Evolutionary conservation across 1,140 invertebrate species (phyloP), one percentile per base, ranked within the genome.

Genomic region (Drosophila santomea): DNA sequence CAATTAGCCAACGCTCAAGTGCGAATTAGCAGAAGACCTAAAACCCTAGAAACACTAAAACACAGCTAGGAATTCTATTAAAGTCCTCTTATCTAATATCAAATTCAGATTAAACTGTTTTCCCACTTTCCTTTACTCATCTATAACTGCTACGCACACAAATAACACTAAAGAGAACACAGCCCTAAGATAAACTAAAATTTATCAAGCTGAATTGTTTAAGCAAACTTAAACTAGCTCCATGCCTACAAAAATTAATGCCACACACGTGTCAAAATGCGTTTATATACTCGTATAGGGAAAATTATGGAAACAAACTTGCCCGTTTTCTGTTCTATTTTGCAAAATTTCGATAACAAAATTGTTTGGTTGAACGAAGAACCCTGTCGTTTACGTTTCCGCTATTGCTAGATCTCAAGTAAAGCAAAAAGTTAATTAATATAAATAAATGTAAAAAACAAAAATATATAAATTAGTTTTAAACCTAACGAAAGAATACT

Each of bases 351-450:
- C 35, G 52, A 44, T 12, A 51, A 41, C 44, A 55, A 52, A 79
- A 69, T 64, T 23, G 83, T 51, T 80, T 62, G 63, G 59, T 84
- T 71, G 45, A 52, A 68, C 57, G 58, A 44, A 67, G 32, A 73
- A 43, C 69, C 60, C 68, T 74, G 71, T 74, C 59, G 23, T 74
- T 74, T 74, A 47, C 52, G 71, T 71, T 78, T 62, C 71, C 73
- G 63, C 52, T 81, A 76, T 76, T 82, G 73, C 75, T 81, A 86
- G 78, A 90, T 86, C 86, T 90, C 79, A 90, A 80, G 76, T 80
- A 89, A 83, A 84, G 80, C 79, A 89, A 88, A 79, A 89, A 75
- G 67, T 84, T 80, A 80, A 84, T 72, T 77, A 74, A 82, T 67
- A 82, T 72, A 57, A 57, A 69, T 57, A 71, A 71, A 66, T 67